phyloP scores from a whole-genome alignment of 2,113 vertebrate species.

The Chascanopsetta lugubris region DNA sequence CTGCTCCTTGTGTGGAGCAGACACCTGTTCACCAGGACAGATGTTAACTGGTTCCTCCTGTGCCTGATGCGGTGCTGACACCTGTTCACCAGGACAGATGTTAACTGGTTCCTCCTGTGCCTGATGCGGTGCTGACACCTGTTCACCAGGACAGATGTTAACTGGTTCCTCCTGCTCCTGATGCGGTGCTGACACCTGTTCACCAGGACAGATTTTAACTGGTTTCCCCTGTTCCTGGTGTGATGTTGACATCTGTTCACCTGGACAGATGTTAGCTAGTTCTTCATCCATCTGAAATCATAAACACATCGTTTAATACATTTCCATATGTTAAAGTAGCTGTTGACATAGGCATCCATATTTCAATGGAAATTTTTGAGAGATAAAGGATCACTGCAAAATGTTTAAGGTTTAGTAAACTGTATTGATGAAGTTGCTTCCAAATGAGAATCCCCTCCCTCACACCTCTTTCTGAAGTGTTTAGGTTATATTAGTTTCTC shows the following conservation, averaged over 20 bases:
- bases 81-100: not conserved
- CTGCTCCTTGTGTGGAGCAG: not conserved
- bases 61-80: rapidly evolving
- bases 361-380: not conserved
- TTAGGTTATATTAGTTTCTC: too few relatives aligned
- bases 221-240: not conserved
- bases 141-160: not conserved
- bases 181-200: not conserved
- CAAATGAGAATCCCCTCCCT: too few relatives aligned
- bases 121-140: not conserved
- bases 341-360: not conserved
- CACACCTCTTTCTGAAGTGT: too few relatives aligned
- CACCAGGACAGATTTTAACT: not conserved
- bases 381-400: too few relatives aligned
- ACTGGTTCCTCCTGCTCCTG: not conserved
- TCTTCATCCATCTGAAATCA: constrained; percentile 41
- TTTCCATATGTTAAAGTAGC: too few relatives aligned
- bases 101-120: not conserved
- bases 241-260: not conserved
- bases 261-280: not conserved
- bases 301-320: not conserved
- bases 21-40: not conserved
- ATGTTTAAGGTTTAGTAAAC: too few relatives aligned
- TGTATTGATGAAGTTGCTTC: too few relatives aligned
- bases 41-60: not conserved